Percentiles rank a stretch among this genome's conserved stretches.
Conservation (phyloP, 2,113 vertebrate genomes). For the Jaculus jaculus region DNA sequence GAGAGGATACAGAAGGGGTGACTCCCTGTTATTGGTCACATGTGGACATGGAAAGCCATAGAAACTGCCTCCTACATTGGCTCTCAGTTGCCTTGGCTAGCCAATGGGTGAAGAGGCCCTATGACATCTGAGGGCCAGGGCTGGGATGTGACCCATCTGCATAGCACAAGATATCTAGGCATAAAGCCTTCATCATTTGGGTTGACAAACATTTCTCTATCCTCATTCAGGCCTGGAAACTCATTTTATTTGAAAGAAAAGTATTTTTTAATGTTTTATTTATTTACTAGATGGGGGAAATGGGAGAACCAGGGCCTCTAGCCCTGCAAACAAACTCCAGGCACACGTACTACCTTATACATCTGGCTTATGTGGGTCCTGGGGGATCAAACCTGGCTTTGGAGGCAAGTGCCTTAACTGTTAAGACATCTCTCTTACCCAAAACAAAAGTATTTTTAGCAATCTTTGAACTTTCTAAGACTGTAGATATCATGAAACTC, state of each 20-base stretch:
- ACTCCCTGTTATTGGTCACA: fast-evolving
- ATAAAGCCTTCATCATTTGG: neutral
- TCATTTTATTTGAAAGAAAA: neutral
- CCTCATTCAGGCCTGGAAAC: neutral
- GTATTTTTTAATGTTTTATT: too few species aligned
- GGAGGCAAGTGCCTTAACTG: too few species aligned
- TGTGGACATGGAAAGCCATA: neutral
- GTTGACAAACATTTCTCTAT: neutral
- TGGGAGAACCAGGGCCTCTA: too few species aligned
- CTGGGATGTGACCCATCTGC: fast-evolving
- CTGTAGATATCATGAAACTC: neutral
- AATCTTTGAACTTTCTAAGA: neutral
- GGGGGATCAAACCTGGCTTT: too few species aligned
- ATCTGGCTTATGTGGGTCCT: too few species aligned
- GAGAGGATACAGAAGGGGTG: conserved; percentile 34
- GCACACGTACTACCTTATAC: too few species aligned
- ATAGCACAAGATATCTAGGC: fast-evolving
- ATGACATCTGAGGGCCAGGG: neutral
- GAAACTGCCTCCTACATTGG: fast-evolving
- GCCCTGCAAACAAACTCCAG: too few species aligned
- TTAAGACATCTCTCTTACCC: too few species aligned
- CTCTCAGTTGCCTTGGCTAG: neutral
- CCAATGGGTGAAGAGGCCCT: neutral
- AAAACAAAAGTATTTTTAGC: neutral
- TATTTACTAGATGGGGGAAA: too few species aligned